phyloP scores from a whole-genome alignment of 2,797 vertebrate genomes.

The Syngnathus acus region DNA sequence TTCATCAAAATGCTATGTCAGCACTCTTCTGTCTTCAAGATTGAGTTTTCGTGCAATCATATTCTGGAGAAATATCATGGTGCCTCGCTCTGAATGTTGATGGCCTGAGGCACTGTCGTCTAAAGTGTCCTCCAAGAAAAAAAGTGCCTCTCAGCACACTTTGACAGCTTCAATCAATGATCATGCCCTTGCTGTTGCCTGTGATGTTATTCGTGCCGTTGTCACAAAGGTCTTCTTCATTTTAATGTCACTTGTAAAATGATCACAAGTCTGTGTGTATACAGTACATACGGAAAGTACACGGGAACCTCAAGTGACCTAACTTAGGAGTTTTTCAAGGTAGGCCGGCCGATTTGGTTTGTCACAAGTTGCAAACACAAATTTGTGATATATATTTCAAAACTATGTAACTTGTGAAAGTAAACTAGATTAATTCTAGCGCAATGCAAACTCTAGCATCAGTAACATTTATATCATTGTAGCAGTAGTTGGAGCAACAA shows the following conservation, averaged over 20 bases:
- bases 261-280: not conserved
- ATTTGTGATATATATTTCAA: not conserved
- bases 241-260: not conserved
- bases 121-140: constrained; percentile 40
- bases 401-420: not conserved
- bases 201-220: not conserved
- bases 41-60: constrained; percentile 27
- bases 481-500: too few species aligned
- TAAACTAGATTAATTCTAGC: not conserved
- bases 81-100: constrained; percentile 37
- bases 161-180: constrained; percentile 14
- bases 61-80: constrained; percentile 25
- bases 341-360: too few species aligned
- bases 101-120: constrained; percentile 36
- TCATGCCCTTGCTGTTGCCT: not conserved
- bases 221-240: not conserved
- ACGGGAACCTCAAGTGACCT: too few species aligned
- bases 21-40: constrained; percentile 29
- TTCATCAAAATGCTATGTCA: constrained; percentile 46
- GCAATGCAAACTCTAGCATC: not conserved
- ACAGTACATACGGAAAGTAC: not conserved
- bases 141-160: constrained; percentile 37
- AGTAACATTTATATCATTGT: too few species aligned
- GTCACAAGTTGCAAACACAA: too few species aligned
- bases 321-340: too few species aligned